Percentiles rank a stretch among this genome's conserved stretches.
Conservation (phyloP, 2,797 vertebrate genomes). For the Fistularia commersonii region DNA sequence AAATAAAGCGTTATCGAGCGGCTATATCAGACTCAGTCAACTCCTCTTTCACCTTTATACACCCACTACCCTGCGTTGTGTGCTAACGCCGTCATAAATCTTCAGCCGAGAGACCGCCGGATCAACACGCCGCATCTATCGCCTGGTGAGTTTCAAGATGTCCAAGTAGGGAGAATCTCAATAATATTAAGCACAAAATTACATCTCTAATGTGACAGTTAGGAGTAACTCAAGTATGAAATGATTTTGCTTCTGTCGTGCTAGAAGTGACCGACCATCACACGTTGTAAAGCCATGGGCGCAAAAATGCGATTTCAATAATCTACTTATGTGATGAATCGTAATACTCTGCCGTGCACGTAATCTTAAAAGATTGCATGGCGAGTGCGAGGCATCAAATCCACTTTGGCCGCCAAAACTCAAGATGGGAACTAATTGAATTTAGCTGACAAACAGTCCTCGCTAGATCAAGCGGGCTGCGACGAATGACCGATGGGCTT, state of each 20-base stretch:
- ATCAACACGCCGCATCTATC: conserved; percentile 21
- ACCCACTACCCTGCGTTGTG: conserved; percentile 14
- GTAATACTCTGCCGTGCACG: conserved; percentile 44
- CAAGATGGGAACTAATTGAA: conserved; percentile 58
- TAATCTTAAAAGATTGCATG: conserved; percentile 51
- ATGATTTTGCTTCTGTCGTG: conserved; percentile 40
- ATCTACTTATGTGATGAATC: conserved; percentile 60
- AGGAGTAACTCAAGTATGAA: conserved; percentile 25
- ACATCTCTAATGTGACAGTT: conserved; percentile 26
- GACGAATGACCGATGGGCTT: conserved; percentile 46
- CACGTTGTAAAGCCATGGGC: conserved; percentile 48
- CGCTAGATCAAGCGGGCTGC: conserved; percentile 40
- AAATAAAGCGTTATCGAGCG: conserved; percentile 31
- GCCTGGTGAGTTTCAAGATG: conserved; percentile 37
- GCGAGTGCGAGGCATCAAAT: conserved; percentile 39
- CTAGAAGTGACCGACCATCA: conserved; percentile 50
- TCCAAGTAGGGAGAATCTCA: conserved; percentile 8
- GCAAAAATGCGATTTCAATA: conserved; percentile 61
- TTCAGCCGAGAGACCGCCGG: conserved; percentile 27
- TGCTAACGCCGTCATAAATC: conserved; percentile 41
- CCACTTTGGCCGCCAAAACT: conserved; percentile 42
- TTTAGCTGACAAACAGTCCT: conserved; percentile 54
- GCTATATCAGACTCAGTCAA: conserved; percentile 19
- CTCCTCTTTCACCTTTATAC: conserved; percentile 23
- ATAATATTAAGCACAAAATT: conserved; percentile 28